Conservation (phyloP, 2,797 vertebrate genomes). For the Anolis apletophallus region DNA sequence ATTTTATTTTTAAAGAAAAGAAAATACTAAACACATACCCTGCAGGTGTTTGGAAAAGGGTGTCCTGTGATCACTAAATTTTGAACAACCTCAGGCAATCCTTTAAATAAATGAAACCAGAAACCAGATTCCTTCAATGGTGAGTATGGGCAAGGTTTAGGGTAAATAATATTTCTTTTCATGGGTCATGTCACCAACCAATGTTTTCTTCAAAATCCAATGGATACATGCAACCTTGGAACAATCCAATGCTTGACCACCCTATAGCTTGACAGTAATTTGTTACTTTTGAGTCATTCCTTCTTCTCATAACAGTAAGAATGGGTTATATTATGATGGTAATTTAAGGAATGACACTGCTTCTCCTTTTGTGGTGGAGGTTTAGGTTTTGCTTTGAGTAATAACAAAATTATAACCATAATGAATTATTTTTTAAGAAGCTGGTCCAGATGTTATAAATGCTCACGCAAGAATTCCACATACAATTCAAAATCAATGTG, state of each 20-base stretch:
- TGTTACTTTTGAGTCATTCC: not conserved
- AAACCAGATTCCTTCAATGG: not conserved
- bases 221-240: not conserved
- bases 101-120: not conserved
- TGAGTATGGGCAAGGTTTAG: not conserved
- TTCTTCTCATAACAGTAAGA: not conserved
- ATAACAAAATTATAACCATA: not conserved
- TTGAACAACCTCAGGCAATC: not conserved
- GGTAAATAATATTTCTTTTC: not conserved
- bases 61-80: not conserved
- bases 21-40: not conserved
- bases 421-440: not conserved
- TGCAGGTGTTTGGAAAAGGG: not conserved
- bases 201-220: not conserved
- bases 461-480: not conserved
- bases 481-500: not conserved
- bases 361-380: not conserved
- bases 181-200: not conserved
- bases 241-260: not conserved
- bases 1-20: not conserved
- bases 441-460: not conserved
- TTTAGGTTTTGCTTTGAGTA: too few relatives aligned
- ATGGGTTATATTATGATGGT: not conserved
- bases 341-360: not conserved
- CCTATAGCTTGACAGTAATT: not conserved